Evolutionary conservation across 1,140 invertebrate species (phyloP).

Genomic region (Drosophila fuyamai): DNA sequence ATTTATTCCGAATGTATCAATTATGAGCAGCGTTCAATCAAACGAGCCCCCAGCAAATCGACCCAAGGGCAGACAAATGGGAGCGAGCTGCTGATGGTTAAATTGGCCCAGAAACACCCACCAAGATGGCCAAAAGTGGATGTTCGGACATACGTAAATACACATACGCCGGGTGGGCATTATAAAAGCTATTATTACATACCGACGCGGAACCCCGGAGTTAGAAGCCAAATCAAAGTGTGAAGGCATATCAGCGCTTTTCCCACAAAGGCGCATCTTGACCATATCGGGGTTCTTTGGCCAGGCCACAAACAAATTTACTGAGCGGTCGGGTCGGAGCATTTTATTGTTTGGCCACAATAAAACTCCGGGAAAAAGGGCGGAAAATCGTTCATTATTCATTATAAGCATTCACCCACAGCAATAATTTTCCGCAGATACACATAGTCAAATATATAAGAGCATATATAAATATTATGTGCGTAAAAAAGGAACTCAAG

Average conservation of each 20-base stretch:
- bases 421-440: slow-evolving; percentile 70
- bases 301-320: slow-evolving; percentile 60
- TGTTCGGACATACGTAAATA: slow-evolving; percentile 4
- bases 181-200: slow-evolving; percentile 78
- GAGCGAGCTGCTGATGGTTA: slow-evolving; percentile 67
- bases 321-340: slow-evolving; percentile 55
- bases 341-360: slow-evolving; percentile 74
- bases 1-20: slow-evolving; percentile 66
- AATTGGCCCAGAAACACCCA: slow-evolving; percentile 61
- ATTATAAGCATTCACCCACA: slow-evolving; percentile 73
- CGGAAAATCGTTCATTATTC: slow-evolving; percentile 78
- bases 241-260: slow-evolving; percentile 60
- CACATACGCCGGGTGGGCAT: slow-evolving; percentile 61
- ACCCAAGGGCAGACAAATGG: slow-evolving; percentile 41
- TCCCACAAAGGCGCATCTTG: slow-evolving; percentile 26
- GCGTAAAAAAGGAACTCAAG: slow-evolving; percentile 33
- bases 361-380: slow-evolving; percentile 60
- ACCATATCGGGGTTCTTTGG: slow-evolving; percentile 13
- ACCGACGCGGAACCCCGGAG: slow-evolving; percentile 19
- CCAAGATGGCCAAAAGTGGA: slow-evolving; percentile 18
- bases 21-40: slow-evolving; percentile 77
- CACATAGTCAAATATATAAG: slow-evolving; percentile 21
- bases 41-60: slow-evolving; percentile 41
- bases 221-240: slow-evolving; percentile 68
- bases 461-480: slow-evolving; percentile 12